Evolutionary conservation across 2,113 vertebrate genomes (phyloP).

Genomic region (Tonatia bakeri): DNA sequence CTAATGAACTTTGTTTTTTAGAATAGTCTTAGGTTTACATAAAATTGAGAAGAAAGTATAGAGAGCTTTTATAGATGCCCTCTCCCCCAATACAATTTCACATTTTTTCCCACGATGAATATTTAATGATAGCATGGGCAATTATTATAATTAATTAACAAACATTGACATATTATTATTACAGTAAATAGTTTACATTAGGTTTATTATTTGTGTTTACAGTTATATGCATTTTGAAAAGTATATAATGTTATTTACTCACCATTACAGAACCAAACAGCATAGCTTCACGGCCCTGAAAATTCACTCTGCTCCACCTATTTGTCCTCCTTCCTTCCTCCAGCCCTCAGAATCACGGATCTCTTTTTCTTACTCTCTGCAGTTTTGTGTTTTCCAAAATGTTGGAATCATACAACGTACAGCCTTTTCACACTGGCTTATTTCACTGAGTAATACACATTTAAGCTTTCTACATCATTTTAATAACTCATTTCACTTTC

Average conservation of each 20-base stretch:
- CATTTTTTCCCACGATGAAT: background rate
- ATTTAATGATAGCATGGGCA: background rate
- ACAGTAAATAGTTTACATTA: background rate
- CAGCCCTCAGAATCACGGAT: background rate
- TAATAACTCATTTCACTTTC: background rate
- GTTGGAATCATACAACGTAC: background rate
- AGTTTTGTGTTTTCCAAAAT: background rate
- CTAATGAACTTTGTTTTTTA: background rate
- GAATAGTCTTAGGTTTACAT: background rate
- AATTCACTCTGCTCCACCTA: background rate
- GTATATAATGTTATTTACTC: background rate
- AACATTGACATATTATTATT: background rate
- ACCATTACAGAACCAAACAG: no score
- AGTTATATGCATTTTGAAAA: background rate
- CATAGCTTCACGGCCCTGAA: background rate
- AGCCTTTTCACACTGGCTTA: background rate
- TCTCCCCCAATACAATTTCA: background rate
- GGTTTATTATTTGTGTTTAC: background rate
- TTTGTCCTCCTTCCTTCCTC: fast-evolving
- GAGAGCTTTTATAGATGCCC: background rate
- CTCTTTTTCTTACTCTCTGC: background rate
- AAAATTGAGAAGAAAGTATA: background rate
- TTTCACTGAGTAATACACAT: background rate
- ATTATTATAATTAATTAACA: background rate
- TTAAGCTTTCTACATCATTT: background rate